Conservation (phyloP, 2,797 vertebrate genomes). For the Pseudochromis fuscus region DNA sequence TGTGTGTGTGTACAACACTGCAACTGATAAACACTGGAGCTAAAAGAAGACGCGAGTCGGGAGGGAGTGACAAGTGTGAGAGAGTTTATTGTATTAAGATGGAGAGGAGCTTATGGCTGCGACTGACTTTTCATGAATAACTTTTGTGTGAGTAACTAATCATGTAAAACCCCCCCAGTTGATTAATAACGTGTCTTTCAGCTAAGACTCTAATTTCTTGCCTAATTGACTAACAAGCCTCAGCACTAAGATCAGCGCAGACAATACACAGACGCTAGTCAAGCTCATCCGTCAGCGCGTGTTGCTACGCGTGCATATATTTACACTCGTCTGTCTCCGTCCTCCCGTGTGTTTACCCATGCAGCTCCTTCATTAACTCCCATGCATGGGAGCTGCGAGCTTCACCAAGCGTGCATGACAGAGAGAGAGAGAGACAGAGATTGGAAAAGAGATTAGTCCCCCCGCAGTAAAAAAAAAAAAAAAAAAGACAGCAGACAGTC, state of each 20-base stretch:
- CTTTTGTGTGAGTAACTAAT: constrained; percentile 53
- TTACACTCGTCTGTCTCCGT: constrained; percentile 39
- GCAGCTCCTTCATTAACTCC: constrained; percentile 64
- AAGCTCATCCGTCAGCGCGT: constrained; percentile 33
- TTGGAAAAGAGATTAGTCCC: constrained; percentile 61
- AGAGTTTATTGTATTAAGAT: constrained; percentile 38
- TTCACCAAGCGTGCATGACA: constrained; percentile 42
- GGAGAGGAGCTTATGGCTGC: constrained; percentile 37
- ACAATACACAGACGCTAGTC: neutral
- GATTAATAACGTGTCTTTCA: constrained; percentile 58
- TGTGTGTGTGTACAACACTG: neutral
- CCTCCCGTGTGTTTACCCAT: constrained; percentile 48
- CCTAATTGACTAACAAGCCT: constrained; percentile 65
- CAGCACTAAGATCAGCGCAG: neutral
- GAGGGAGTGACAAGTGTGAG: constrained; percentile 3
- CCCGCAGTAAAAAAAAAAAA: neutral
- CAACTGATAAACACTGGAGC: constrained; percentile 24
- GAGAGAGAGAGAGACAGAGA: constrained; percentile 57
- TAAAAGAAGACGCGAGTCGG: neutral
- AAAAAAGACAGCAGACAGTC: constrained; percentile 56
- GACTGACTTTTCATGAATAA: constrained; percentile 48
- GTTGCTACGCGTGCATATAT: constrained; percentile 44
- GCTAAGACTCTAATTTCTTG: constrained; percentile 53
- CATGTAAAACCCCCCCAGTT: constrained; percentile 47
- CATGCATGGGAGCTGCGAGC: constrained; percentile 44